Conservation (phyloP, 2,888 invertebrate species). For the Sylvicola cinctus region DNA sequence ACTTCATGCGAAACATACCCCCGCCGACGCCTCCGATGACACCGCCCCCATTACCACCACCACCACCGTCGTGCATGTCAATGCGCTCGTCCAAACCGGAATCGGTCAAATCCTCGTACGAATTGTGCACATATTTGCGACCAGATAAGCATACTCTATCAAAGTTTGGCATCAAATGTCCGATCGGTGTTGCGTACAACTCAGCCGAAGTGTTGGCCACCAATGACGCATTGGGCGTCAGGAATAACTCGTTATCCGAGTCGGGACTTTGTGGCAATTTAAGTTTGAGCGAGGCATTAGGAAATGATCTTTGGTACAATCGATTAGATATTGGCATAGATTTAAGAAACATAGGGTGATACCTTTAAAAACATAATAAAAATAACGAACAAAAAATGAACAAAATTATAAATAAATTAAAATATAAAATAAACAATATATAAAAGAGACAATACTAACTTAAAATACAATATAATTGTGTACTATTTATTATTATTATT, state of each 20-base stretch:
- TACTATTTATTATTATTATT: too few relatives aligned
- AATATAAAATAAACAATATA: conserved; percentile 2
- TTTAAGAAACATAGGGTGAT: conserved; percentile 18
- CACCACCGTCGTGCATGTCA: conserved; percentile 2
- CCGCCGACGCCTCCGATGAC: too few relatives aligned
- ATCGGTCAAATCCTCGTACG: conserved; percentile 10
- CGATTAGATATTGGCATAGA: conserved; percentile 26
- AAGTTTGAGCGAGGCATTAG: conserved; percentile 12
- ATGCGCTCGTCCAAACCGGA: conserved; percentile 16
- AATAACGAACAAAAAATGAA: conserved; percentile 5
- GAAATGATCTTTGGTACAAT: conserved; percentile 24
- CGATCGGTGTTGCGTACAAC: too few relatives aligned
- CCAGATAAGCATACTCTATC: too few relatives aligned
- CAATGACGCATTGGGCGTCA: conserved; percentile 21
- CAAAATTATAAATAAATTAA: background rate
- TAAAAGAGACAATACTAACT: conserved; percentile 2
- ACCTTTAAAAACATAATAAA: conserved; percentile 11
- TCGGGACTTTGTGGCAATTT: conserved; percentile 6
- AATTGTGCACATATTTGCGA: background rate
- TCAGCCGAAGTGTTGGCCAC: background rate
- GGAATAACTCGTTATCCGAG: conserved; percentile 13
- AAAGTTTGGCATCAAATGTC: too few relatives aligned
- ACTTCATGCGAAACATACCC: conserved; percentile 18
- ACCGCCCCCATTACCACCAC: conserved; percentile 7
- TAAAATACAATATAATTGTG: background rate